Percentiles rank a stretch among this genome's conserved stretches.
Evolutionary conservation across 92 coral and sea anemone genomes (phyloP).

Genomic region (Diadumene lineata): DNA sequence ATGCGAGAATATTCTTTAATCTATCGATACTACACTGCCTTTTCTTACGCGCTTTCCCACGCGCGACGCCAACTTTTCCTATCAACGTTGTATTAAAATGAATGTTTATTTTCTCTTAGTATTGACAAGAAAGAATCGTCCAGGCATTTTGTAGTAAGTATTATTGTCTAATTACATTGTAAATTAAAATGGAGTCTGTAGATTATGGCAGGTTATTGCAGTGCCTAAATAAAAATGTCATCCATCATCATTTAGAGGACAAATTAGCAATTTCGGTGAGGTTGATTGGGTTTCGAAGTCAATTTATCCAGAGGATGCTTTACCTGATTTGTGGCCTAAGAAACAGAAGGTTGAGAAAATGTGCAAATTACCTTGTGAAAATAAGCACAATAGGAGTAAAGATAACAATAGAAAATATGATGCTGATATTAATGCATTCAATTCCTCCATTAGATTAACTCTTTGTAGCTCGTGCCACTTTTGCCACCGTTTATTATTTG

Average conservation of each 20-base stretch:
- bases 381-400: neutral
- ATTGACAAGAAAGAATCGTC: no score
- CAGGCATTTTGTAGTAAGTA: no score
- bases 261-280: neutral
- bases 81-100: no score
- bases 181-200: neutral
- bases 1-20: neutral
- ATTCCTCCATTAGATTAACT: constrained; percentile 16
- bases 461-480: constrained; percentile 19
- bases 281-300: constrained; percentile 17
- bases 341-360: constrained; percentile 4
- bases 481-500: constrained; percentile 34
- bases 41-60: neutral
- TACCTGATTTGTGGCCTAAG: constrained; percentile 27
- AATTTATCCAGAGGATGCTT: constrained; percentile 41
- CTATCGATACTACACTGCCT: neutral
- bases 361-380: neutral
- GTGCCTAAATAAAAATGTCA: neutral
- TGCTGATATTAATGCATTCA: constrained; percentile 24
- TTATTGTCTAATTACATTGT: neutral
- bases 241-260: constrained; percentile 14
- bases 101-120: no score
- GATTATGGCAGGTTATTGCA: constrained; percentile 1
- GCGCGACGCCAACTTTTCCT: no score
- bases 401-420: neutral